These are phyloP conservation scores for Lagopus muta DNA, from an alignment of 2,113 vertebrate species.

Conservation along the genomic window DNA sequence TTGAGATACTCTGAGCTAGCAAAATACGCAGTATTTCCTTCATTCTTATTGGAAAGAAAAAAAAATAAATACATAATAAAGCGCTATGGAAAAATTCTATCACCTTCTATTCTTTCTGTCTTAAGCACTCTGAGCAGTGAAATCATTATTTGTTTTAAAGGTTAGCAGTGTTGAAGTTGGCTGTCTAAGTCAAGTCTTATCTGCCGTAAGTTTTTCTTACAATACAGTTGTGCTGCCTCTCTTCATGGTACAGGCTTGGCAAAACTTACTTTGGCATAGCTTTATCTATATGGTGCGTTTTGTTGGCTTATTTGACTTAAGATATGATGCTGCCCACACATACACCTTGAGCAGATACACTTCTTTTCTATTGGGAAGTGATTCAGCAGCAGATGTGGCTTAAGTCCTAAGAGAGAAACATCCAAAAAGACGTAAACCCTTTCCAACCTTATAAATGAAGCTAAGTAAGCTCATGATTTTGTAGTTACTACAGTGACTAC, in stretches of 20 bases:
- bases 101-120: not conserved
- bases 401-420: not conserved
- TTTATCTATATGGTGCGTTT: not conserved
- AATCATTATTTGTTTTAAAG: slow-evolving; percentile 31
- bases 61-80: not conserved
- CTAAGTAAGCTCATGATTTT: not conserved
- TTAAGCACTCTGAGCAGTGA: not conserved
- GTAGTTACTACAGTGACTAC: not conserved
- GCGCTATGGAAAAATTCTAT: not conserved
- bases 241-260: not conserved
- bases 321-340: slow-evolving; percentile 4
- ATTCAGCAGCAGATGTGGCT: slow-evolving; percentile 2
- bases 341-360: not conserved
- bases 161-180: slow-evolving; percentile 38
- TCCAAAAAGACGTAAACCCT: not conserved
- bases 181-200: slow-evolving; percentile 13
- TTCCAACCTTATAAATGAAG: slow-evolving; percentile 1
- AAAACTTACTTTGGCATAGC: slow-evolving; percentile 25
- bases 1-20: not conserved
- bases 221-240: not conserved
- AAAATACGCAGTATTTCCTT: not conserved
- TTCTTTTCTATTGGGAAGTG: slow-evolving; percentile 20
- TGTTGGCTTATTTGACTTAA: slow-evolving; percentile 11
- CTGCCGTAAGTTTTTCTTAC: slow-evolving; percentile 10
- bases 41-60: not conserved